Evolutionary conservation across 2,113 vertebrate genomes (phyloP).

Genomic region (Brienomyrus brachyistius): DNA sequence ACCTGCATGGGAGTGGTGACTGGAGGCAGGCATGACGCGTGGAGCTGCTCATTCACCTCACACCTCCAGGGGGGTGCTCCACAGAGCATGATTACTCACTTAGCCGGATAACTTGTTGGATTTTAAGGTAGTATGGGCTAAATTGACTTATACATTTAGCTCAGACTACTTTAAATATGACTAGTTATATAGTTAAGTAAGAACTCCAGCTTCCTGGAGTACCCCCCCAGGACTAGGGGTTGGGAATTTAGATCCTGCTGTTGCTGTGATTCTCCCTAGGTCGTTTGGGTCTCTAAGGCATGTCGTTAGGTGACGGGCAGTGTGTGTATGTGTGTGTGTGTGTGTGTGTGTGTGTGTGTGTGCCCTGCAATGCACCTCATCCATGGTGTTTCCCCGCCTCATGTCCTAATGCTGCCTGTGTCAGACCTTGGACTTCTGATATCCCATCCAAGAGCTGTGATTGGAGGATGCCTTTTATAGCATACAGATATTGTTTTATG

Average conservation of each 20-base stretch:
- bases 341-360: neutral
- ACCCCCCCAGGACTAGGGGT: neutral
- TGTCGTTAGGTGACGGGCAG: neutral
- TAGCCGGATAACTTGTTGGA: neutral
- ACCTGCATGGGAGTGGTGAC: neutral
- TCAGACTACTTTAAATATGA: neutral
- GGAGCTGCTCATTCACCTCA: neutral
- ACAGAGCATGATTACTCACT: neutral
- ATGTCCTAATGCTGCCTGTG: neutral
- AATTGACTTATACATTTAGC: neutral
- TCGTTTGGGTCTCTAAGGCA: neutral
- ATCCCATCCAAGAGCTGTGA: neutral
- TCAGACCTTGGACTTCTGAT: neutral
- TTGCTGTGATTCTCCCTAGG: neutral
- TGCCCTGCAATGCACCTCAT: neutral
- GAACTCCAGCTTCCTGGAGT: neutral
- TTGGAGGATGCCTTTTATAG: neutral
- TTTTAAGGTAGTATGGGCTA: neutral
- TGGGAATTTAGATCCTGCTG: neutral
- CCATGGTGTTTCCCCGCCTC: neutral
- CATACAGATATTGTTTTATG: neutral
- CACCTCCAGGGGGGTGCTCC: neutral
- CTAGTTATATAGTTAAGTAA: neutral
- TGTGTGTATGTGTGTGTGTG: neutral
- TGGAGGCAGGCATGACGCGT: neutral